Evolutionary conservation across 2,888 invertebrate genomes (phyloP).

Genomic region (Flabesymbios commensalis): DNA sequence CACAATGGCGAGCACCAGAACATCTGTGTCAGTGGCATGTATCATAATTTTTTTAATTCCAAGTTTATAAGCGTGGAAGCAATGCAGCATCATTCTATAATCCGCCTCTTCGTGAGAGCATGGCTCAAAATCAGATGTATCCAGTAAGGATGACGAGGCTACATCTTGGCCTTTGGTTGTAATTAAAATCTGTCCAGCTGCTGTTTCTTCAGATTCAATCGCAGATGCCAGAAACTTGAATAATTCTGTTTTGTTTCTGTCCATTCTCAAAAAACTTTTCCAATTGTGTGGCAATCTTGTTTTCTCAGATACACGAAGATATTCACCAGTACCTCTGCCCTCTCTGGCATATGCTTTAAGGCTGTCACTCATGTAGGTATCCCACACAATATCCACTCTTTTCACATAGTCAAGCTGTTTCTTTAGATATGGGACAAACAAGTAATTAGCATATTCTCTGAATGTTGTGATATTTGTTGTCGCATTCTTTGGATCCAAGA

Average conservation of each 20-base stretch:
- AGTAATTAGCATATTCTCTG: not conserved
- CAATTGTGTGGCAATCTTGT: not conserved
- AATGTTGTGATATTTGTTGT: not conserved
- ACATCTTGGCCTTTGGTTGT: too few species aligned
- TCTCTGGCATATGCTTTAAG: not conserved
- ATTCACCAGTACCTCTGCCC: not conserved
- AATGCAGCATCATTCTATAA: not conserved
- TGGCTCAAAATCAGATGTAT: too few species aligned
- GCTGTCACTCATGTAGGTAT: not conserved
- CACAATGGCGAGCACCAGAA: not conserved
- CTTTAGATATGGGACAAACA: not conserved
- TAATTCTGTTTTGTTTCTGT: not conserved
- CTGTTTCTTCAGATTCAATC: not conserved
- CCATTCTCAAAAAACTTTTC: not conserved
- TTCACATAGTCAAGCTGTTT: not conserved
- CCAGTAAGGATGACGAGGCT: too few species aligned
- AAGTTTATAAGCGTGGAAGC: not conserved
- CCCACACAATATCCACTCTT: not conserved
- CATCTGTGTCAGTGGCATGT: not conserved
- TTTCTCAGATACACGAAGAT: not conserved
- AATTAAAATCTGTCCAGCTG: too few species aligned
- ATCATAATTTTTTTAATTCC: not conserved
- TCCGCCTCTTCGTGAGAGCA: slow-evolving; percentile 1
- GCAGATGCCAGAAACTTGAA: not conserved
- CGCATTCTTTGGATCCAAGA: not conserved